phyloP scores from a whole-genome alignment of 2,888 invertebrate species.

The Lepidonotus clava region DNA sequence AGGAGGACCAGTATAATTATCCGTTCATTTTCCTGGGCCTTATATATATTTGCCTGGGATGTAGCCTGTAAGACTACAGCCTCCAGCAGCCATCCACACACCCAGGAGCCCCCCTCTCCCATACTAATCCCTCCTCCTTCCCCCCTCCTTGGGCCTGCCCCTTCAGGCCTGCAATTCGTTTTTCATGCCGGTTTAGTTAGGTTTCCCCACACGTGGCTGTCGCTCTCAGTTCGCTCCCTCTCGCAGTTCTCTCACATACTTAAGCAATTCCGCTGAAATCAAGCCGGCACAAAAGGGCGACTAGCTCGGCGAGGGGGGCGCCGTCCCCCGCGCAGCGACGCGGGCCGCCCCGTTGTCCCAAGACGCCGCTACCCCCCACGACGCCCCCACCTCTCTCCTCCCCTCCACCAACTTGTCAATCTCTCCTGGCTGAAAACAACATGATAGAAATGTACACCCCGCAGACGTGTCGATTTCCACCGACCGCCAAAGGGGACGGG shows the following conservation, averaged over 20 bases:
- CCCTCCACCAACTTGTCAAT: neutral
- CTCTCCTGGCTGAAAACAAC: neutral
- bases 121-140: neutral
- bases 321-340: neutral
- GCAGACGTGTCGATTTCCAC: too few species aligned
- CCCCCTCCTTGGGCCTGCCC: neutral
- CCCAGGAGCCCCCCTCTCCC: neutral
- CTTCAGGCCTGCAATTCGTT: neutral
- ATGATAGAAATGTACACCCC: too few species aligned
- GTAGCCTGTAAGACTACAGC: neutral
- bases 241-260: conserved; percentile 52
- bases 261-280: conserved; percentile 47
- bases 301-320: neutral
- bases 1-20: too few species aligned
- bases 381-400: neutral
- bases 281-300: conserved; percentile 32
- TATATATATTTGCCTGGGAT: too few species aligned
- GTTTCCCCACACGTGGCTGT: conserved; percentile 7
- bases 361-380: neutral
- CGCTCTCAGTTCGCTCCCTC: conserved; percentile 11
- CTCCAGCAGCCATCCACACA: neutral
- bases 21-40: too few species aligned
- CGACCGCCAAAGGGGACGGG: neutral
- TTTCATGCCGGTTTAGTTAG: neutral
- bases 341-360: neutral